Evolutionary conservation across 2,888 invertebrate genomes (phyloP), one percentile per base, ranked within the genome.

Genomic region (Caradrina kadenii): DNA sequence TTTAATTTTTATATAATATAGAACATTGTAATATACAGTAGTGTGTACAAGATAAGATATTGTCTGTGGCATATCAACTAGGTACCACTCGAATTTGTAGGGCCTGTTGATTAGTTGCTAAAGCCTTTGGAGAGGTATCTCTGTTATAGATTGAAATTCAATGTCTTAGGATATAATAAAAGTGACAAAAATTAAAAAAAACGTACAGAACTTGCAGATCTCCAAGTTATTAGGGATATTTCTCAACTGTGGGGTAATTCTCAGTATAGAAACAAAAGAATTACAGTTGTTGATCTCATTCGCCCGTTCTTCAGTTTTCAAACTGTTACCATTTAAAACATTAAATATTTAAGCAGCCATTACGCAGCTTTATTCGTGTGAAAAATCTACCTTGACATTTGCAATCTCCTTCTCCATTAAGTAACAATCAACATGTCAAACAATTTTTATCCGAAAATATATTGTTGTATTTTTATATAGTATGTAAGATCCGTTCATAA

Each of bases 381-480:
- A 45, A 69, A 45, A 0, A 22, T 31, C 7, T 15, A n/a, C 13
- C 17, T 17, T 39, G 70, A 13, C 15, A 55, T 54, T 60, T 26
- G 0, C 62, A 42, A 54, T 59, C n/a, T 54, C 39, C 26, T n/a
- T 58, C 55, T 52, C 19, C 52, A 50, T 15, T 19, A 53, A 67
- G 45, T 55, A 61, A 22, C 53, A 59, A 73, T 82, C 74, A 72
- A 76, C 80, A 69, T 78, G 88, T 89, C 89, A 87, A 88, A 83
- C 83, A 76, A 84, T 82, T 89, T 88, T 86, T 86, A 81, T 79
- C 87, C 81, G 86, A 89, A 85, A 87, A 75, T 88, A 89, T 87
- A 93, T 94, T 94, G 94, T 95, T 94, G 93, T 95, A 95, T 93
- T 94, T 94, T 94, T 94, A 93, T 93, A 91, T 93, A 95, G 94